Conservation (phyloP, 2,888 invertebrate species). For the Troglohyphantes excavatus region DNA sequence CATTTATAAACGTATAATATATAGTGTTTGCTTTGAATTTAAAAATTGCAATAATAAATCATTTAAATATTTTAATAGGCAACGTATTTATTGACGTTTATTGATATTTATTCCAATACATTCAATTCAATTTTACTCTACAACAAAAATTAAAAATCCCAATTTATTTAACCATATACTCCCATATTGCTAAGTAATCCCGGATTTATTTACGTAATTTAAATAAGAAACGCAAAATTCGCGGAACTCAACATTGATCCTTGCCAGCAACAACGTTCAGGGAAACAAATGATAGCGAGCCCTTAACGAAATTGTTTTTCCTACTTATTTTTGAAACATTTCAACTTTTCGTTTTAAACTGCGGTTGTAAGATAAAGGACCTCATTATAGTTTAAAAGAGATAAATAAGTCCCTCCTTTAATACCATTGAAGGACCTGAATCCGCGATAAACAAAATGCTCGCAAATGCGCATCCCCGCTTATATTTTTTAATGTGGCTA, state of each 20-base stretch:
- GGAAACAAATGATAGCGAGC: conserved; percentile 8
- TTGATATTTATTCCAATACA: conserved; percentile 1
- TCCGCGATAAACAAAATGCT: conserved; percentile 59
- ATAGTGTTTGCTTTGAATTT: no score
- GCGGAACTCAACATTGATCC: neutral
- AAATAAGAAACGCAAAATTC: conserved; percentile 1
- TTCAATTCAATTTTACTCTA: neutral
- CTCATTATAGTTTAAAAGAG: conserved; percentile 55
- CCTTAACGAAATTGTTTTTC: conserved; percentile 25
- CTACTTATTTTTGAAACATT: conserved; percentile 2
- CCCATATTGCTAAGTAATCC: neutral
- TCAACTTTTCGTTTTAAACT: conserved; percentile 42
- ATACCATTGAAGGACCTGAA: conserved; percentile 34
- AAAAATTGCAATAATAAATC: neutral
- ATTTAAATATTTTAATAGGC: neutral
- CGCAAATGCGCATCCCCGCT: conserved; percentile 19
- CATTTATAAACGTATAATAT: no score
- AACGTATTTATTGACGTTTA: neutral
- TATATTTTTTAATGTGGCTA: conserved; percentile 53
- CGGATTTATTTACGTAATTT: neutral
- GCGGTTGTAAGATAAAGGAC: conserved; percentile 50
- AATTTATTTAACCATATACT: neutral
- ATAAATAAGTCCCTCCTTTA: conserved; percentile 53
- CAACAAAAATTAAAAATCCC: neutral
- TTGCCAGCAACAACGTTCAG: neutral